These are phyloP conservation scores for Drosophila mulleri DNA, from an alignment of 2,888 invertebrate species.

Conservation along the genomic window DNA sequence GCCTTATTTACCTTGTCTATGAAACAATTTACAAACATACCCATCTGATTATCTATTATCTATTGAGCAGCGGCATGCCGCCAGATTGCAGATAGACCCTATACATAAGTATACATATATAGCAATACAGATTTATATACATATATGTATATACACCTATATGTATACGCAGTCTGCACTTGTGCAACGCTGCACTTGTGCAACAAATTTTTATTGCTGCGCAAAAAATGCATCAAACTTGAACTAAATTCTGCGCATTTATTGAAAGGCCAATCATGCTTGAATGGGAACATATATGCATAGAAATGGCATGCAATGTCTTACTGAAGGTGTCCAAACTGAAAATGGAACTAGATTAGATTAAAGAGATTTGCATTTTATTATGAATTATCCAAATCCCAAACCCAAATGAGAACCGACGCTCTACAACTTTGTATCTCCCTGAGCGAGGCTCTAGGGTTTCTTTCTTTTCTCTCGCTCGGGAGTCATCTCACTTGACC, in stretches of 20 bases:
- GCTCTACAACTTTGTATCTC: too few species aligned
- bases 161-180: constrained; percentile 14
- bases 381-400: too few species aligned
- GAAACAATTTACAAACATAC: constrained; percentile 1
- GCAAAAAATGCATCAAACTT: constrained; percentile 73
- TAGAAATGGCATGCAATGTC: neutral
- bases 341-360: neutral
- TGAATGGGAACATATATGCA: neutral
- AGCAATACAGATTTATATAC: neutral
- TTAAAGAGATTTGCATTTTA: too few species aligned
- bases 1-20: constrained; percentile 55
- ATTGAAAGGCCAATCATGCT: constrained; percentile 16
- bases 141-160: neutral
- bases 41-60: constrained; percentile 21
- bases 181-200: too few species aligned
- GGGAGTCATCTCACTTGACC: neutral
- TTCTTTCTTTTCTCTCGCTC: too few species aligned
- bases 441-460: too few species aligned
- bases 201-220: constrained; percentile 48
- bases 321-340: neutral
- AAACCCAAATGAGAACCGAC: too few species aligned
- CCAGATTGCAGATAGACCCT: constrained; percentile 45
- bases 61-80: constrained; percentile 59
- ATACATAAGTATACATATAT: neutral
- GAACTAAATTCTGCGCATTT: constrained; percentile 62